Evolutionary conservation across 2,888 invertebrate genomes (phyloP), one percentile per base, ranked within the genome.

Genomic region (Phragmatobia fuliginosa): DNA sequence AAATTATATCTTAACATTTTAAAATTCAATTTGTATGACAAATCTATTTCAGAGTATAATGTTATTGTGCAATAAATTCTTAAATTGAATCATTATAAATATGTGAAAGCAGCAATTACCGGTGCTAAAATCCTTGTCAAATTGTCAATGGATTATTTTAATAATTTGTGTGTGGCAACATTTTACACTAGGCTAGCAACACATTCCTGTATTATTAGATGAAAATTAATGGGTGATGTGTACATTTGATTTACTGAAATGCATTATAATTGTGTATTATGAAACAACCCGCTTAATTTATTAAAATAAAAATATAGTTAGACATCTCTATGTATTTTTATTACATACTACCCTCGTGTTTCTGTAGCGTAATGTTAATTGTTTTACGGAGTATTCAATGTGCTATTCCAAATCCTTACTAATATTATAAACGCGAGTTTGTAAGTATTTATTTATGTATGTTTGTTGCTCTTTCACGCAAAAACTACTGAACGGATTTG

Each of bases 201-300:
- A 89, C 89, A 90, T 89, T 90, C 88, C 88, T 84, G 82, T 85
- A 85, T 83, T 79, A 77, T 79, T 81, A 80, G 78, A 79, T 75
- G 74, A 79, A 81, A 83, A 83, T 83, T 83, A 78, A 79, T 80
- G 84, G 74, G 79, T 83, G 79, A 81, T 70, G 72, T 76, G 76
- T 80, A 82, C 78, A 69, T 77, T 78, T 80, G 68, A 78, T 83
- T 85, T 84, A 81, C 78, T 72, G 76, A 80, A 83, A 79, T 82
- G 83, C 84, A 85, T 85, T 83, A 83, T 84, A 78, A 85, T 85
- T 88, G 87, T 88, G 85, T 89, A 87, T 87, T 87, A 86, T 83
- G 78, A 86, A 87, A 88, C 83, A 86, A 89, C 85, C 90, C 87
- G 92, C 92, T 92, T 93, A 92, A 92, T 92, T 93, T 92, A 92